Conservation (phyloP, 1,140 invertebrate species). For the Bursaphelenchus mucronatus region DNA sequence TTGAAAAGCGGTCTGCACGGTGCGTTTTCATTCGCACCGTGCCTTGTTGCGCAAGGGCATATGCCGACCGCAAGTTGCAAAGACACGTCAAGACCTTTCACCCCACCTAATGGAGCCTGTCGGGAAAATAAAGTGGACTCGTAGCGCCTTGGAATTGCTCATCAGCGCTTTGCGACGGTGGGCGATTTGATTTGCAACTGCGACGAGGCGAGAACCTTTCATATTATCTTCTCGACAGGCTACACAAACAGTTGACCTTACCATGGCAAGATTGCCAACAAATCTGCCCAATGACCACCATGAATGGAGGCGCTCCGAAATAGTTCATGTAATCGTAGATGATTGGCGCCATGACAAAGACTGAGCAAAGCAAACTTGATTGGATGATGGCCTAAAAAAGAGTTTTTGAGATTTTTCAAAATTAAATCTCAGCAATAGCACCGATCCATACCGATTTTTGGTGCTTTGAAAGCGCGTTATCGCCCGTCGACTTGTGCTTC, state of each 20-base stretch:
- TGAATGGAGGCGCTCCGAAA: background rate
- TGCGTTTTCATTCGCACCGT: too few relatives aligned
- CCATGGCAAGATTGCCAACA: conserved; percentile 9
- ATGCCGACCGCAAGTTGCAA: too few relatives aligned
- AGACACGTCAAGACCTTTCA: background rate
- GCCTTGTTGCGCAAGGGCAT: too few relatives aligned
- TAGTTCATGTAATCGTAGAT: conserved; percentile 8
- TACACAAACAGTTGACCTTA: background rate
- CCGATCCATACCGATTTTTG: background rate
- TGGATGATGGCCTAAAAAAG: conserved; percentile 12
- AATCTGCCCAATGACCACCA: conserved; percentile 7
- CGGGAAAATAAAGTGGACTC: too few relatives aligned
- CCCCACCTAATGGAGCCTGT: background rate
- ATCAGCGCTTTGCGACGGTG: too few relatives aligned
- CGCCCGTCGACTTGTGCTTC: too few relatives aligned
- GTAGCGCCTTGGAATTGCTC: too few relatives aligned
- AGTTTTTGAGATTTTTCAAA: background rate
- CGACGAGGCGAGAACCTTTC: too few relatives aligned
- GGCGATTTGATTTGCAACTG: too few relatives aligned
- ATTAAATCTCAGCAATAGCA: background rate
- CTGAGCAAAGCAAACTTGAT: conserved; percentile 4
- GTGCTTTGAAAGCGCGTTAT: too few relatives aligned
- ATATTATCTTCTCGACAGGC: too few relatives aligned
- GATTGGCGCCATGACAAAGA: background rate
- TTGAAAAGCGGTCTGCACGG: too few relatives aligned